Conservation (phyloP, 2,797 vertebrate genomes). For the Oreonectes daqikongensis region DNA sequence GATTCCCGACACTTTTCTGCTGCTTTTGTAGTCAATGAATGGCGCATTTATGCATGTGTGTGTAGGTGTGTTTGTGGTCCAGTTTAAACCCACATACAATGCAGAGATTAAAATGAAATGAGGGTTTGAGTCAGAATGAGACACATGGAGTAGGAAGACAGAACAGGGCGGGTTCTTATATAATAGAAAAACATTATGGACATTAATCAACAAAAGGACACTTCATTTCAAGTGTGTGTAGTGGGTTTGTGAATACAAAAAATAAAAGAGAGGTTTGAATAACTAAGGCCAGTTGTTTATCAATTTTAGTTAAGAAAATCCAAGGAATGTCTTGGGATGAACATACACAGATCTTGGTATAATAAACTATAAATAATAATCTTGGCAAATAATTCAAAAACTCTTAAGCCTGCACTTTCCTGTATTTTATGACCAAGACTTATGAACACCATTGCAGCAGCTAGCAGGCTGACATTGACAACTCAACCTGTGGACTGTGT, state of each 20-base stretch:
- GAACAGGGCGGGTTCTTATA: not conserved
- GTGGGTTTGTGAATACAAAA: not conserved
- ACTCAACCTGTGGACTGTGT: constrained; percentile 12
- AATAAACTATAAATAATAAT: no score
- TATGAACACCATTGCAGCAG: constrained; percentile 15
- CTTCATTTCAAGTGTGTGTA: not conserved
- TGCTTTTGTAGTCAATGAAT: constrained; percentile 10
- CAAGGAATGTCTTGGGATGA: not conserved
- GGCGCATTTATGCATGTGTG: not conserved
- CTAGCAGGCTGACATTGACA: constrained; percentile 15
- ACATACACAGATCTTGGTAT: not conserved
- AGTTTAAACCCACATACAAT: constrained; percentile 6
- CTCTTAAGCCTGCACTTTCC: no score
- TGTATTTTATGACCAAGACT: constrained; percentile 14
- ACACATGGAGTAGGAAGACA: not conserved
- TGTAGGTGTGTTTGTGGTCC: constrained; percentile 23
- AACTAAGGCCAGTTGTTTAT: not conserved
- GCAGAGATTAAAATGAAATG: constrained; percentile 3
- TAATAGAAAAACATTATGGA: not conserved
- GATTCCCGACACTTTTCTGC: not conserved
- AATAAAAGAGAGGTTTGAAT: not conserved
- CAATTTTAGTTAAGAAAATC: not conserved
- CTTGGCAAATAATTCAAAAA: no score
- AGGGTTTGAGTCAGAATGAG: constrained; percentile 26
- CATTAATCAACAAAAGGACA: constrained; percentile 25